A percentile compares a stretch with the other conserved stretches of the same genome.
These are phyloP conservation scores for Damaliscus lunatus DNA, from an alignment of 2,113 vertebrate genomes.

Conservation along the genomic window DNA sequence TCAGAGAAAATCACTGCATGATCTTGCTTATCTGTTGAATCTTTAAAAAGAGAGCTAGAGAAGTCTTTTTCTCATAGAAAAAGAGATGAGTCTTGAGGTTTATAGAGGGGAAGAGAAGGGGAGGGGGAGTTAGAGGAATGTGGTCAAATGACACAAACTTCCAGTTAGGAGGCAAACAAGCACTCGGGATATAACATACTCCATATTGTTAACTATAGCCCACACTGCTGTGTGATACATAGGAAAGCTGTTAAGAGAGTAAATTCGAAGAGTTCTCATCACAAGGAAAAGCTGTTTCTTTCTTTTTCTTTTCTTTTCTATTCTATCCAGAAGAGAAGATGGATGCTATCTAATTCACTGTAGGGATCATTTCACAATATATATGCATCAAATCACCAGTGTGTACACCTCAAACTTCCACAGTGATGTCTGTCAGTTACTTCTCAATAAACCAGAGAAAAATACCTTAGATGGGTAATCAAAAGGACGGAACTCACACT, in stretches of 20 bases:
- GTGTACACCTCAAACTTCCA: not conserved
- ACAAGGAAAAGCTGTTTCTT: not conserved
- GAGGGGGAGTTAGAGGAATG: not conserved
- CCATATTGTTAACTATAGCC: not conserved
- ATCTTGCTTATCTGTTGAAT: not conserved
- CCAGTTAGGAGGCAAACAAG: not conserved
- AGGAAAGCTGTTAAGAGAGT: not conserved
- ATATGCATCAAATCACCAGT: not conserved
- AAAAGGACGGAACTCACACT: not conserved
- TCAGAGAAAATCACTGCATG: not conserved
- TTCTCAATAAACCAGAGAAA: not conserved
- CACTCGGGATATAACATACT: no score
- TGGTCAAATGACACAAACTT: not conserved
- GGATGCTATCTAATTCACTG: not conserved
- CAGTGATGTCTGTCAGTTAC: not conserved
- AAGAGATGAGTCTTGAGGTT: not conserved
- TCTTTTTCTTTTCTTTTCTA: not conserved
- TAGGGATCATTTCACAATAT: not conserved
- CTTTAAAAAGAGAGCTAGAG: not conserved
- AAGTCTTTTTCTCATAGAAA: not conserved
- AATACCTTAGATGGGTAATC: not conserved
- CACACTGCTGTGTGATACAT: no score
- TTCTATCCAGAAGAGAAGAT: not conserved
- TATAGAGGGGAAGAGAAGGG: not conserved
- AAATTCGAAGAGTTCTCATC: not conserved